These are phyloP conservation scores for Muntiacus reevesi DNA, from an alignment of 2,113 vertebrate species.

Conservation along the genomic window DNA sequence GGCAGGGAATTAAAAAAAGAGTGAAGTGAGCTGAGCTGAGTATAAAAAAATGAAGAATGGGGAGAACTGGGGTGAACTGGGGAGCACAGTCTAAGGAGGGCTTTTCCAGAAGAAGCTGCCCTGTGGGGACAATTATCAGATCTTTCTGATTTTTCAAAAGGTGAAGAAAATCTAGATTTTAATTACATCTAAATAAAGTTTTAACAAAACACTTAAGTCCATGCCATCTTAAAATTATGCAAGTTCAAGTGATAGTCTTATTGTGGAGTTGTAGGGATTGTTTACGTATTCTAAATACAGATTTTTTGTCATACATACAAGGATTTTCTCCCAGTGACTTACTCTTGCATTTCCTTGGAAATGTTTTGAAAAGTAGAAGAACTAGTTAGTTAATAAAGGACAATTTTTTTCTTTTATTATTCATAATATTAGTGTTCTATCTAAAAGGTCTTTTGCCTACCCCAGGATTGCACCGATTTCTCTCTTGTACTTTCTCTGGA, in stretches of 20 bases:
- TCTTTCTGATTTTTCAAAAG: neutral
- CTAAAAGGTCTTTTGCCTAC: neutral
- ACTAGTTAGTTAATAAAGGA: neutral
- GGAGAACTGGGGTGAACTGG: fast-evolving
- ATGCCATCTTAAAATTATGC: too few relatives aligned
- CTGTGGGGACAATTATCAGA: neutral
- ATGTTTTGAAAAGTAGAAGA: neutral
- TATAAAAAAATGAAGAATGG: neutral
- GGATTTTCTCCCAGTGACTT: neutral
- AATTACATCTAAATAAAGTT: too few relatives aligned
- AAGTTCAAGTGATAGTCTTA: neutral
- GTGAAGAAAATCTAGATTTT: neutral
- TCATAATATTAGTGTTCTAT: neutral
- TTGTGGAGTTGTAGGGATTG: neutral
- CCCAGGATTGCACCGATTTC: neutral
- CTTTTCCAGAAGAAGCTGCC: neutral
- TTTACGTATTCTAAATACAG: neutral
- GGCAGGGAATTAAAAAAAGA: neutral
- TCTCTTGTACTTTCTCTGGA: neutral
- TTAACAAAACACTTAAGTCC: too few relatives aligned
- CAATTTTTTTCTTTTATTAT: neutral
- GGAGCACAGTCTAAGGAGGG: fast-evolving
- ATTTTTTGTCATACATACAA: neutral
- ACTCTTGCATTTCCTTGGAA: neutral
- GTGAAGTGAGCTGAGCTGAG: neutral